These are phyloP conservation scores for Rhopilema esculentum DNA, from an alignment of 30 jellyfish, hydroid and myxozoan genomes.

Conservation along the genomic window DNA sequence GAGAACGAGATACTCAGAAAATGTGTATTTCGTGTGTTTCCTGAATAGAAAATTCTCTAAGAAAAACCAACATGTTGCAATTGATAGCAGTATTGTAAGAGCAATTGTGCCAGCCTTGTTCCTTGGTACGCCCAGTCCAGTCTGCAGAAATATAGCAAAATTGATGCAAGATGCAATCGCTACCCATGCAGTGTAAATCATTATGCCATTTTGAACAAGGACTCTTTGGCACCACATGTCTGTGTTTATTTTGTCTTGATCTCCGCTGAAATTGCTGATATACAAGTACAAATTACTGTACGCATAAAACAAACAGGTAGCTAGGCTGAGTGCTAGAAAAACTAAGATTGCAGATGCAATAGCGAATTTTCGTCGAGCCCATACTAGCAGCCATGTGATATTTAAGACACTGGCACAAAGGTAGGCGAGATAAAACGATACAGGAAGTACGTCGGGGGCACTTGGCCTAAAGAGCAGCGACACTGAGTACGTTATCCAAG, in stretches of 20 bases:
- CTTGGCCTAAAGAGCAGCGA: constrained; percentile 44
- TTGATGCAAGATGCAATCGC: constrained; percentile 62
- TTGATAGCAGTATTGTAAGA: constrained; percentile 33
- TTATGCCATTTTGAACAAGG: constrained; percentile 51
- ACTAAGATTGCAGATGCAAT: constrained; percentile 35
- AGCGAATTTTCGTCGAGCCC: constrained; percentile 70
- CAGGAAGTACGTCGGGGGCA: constrained; percentile 70
- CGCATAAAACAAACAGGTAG: constrained; percentile 47
- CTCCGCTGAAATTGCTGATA: constrained; percentile 15
- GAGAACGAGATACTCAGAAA: constrained; percentile 42
- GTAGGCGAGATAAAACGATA: constrained; percentile 55
- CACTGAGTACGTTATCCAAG: constrained; percentile 73
- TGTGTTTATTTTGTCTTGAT: constrained; percentile 1
- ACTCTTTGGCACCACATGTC: constrained; percentile 54
- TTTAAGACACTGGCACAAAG: constrained; percentile 28
- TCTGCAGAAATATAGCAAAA: constrained; percentile 46
- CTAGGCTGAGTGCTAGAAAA: constrained; percentile 39
- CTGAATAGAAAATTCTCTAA: constrained; percentile 34
- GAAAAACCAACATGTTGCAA: constrained; percentile 59
- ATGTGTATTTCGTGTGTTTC: constrained; percentile 21
- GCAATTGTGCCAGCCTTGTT: constrained; percentile 45
- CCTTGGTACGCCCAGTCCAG: background rate
- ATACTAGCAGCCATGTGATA: constrained; percentile 71
- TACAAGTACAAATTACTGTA: constrained; percentile 57
- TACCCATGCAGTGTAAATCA: constrained; percentile 61